These are phyloP conservation scores for Alexandromys fortis DNA, from an alignment of 2,113 vertebrate species.

Conservation along the genomic window DNA sequence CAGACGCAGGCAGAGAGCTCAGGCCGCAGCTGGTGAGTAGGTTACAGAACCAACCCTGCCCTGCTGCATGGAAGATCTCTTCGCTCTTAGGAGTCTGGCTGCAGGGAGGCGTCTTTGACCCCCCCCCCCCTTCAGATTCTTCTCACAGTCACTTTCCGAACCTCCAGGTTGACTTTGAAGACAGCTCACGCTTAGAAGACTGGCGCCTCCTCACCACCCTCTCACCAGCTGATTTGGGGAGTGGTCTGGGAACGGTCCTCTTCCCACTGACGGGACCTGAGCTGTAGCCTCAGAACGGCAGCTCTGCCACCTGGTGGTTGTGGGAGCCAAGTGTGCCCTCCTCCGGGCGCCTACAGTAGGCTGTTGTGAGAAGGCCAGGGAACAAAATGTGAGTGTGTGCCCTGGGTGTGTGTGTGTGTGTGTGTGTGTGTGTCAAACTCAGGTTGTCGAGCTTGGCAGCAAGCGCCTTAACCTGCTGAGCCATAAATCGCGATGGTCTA, in stretches of 20 bases:
- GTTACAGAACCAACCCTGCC: background rate
- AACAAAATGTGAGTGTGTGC: too few species aligned
- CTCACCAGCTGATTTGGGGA: background rate
- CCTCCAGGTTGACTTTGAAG: background rate
- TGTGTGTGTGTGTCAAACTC: too few species aligned
- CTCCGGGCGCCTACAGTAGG: background rate
- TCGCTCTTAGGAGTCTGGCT: background rate
- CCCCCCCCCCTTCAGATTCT: background rate
- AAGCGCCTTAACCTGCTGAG: background rate
- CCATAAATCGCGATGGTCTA: background rate
- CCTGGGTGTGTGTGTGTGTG: too few species aligned
- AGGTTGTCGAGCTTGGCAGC: background rate
- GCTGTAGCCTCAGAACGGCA: background rate
- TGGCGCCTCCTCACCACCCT: background rate
- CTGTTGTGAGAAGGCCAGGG: background rate
- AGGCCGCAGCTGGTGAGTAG: background rate
- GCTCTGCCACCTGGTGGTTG: slow-evolving; percentile 63
- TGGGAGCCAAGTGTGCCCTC: background rate
- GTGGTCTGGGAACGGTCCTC: background rate
- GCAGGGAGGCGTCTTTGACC: background rate
- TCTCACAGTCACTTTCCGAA: background rate
- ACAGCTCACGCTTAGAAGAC: background rate
- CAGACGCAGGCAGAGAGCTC: background rate
- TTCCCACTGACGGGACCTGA: background rate
- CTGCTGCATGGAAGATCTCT: background rate